phyloP scores from a whole-genome alignment of 2,888 invertebrate genomes.

The Gari tellinella region DNA sequence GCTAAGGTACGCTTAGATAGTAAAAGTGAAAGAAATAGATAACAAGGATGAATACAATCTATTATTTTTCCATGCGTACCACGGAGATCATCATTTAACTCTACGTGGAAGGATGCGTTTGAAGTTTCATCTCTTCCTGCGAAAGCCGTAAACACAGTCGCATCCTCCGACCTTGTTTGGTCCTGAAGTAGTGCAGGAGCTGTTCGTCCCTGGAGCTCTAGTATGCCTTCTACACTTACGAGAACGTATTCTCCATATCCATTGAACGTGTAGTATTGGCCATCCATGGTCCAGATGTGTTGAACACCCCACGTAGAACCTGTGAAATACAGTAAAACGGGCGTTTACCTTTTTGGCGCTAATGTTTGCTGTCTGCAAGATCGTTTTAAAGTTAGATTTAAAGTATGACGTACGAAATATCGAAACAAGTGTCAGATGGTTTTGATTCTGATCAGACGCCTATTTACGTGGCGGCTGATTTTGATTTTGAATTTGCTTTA shows the following conservation, averaged over 20 bases:
- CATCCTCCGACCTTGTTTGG: constrained; percentile 18
- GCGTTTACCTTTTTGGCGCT: too few relatives aligned
- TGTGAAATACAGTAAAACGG: constrained; percentile 3
- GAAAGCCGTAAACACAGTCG: constrained; percentile 41
- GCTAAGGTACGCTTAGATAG: too few relatives aligned
- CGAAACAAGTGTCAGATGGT: too few relatives aligned
- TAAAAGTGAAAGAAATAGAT: too few relatives aligned
- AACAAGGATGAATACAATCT: too few relatives aligned
- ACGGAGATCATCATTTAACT: constrained; percentile 13
- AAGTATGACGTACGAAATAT: too few relatives aligned
- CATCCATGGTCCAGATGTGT: constrained; percentile 42
- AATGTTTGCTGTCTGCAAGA: too few relatives aligned
- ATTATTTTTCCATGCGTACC: too few relatives aligned
- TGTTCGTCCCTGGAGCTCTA: constrained; percentile 42
- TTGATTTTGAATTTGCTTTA: too few relatives aligned
- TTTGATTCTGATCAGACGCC: too few relatives aligned
- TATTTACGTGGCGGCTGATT: too few relatives aligned
- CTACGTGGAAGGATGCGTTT: constrained; percentile 33
- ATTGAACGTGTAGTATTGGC: constrained; percentile 41
- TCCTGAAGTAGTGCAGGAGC: constrained; percentile 19
- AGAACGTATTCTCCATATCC: constrained; percentile 46
- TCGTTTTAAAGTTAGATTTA: too few relatives aligned
- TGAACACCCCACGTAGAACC: constrained; percentile 27
- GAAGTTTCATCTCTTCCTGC: constrained; percentile 16
- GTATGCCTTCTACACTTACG: constrained; percentile 12